A percentile compares a stretch with the other conserved stretches of the same genome.
Evolutionary conservation across 2,888 invertebrate species (phyloP).

Genomic region (Conomelus anceps): DNA sequence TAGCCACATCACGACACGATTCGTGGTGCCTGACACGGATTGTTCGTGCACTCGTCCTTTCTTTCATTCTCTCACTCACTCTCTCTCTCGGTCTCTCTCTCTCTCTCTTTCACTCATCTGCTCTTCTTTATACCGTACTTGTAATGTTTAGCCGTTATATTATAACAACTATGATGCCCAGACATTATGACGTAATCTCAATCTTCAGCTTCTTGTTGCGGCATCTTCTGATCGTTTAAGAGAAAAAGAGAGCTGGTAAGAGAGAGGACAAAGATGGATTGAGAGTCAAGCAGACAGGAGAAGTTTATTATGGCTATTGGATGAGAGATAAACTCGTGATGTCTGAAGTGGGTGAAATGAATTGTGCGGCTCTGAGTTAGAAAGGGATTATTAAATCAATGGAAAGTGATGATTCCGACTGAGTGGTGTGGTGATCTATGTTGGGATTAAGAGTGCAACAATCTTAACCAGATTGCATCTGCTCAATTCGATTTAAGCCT

Average conservation of each 20-base stretch:
- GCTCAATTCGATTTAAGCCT: no score
- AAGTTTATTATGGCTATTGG: background rate
- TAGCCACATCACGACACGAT: background rate
- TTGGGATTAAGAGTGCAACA: background rate
- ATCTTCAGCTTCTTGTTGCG: background rate
- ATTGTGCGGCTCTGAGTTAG: background rate
- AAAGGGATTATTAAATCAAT: background rate
- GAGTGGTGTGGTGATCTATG: background rate
- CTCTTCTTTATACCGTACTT: no score
- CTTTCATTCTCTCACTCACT: background rate
- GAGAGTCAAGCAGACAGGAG: background rate
- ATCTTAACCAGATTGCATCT: background rate
- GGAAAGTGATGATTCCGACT: background rate
- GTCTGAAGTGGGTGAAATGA: background rate
- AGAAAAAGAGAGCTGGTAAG: background rate
- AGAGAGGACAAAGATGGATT: background rate
- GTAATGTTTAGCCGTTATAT: background rate
- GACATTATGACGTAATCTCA: background rate
- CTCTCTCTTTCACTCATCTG: no score
- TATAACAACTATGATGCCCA: background rate
- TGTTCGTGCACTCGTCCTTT: background rate
- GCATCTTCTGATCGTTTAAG: background rate
- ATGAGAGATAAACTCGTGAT: background rate
- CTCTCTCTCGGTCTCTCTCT: background rate
- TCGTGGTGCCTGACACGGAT: background rate